Conservation (phyloP, 1,140 invertebrate genomes). For the Caenorhabditis tropicalis region DNA sequence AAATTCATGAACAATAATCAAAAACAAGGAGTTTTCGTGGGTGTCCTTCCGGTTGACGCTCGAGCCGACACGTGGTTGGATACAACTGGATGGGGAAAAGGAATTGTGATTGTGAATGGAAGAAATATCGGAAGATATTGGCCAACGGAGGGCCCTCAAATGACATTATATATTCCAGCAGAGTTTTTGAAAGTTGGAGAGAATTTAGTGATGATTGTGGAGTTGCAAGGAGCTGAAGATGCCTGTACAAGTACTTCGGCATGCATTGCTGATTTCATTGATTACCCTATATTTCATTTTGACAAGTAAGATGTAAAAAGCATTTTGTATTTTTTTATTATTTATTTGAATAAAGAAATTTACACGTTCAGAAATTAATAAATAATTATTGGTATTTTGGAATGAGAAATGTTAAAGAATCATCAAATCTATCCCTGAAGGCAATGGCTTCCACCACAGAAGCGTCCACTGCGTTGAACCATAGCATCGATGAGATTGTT, state of each 20-base stretch:
- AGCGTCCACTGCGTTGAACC: slow-evolving; percentile 70
- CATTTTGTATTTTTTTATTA: background rate
- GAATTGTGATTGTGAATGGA: slow-evolving; percentile 51
- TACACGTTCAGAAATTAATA: slow-evolving; percentile 28
- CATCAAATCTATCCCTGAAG: slow-evolving; percentile 40
- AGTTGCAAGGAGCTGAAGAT: slow-evolving; percentile 44
- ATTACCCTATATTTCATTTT: slow-evolving; percentile 45
- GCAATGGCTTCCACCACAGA: slow-evolving; percentile 63
- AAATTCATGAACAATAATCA: background rate
- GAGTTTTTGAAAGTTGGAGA: slow-evolving; percentile 38
- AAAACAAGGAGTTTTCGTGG: slow-evolving; percentile 53
- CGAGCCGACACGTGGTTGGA: slow-evolving; percentile 55
- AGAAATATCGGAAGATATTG: slow-evolving; percentile 59
- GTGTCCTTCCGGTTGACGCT: slow-evolving; percentile 25
- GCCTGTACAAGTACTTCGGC: background rate
- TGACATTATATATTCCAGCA: slow-evolving; percentile 56
- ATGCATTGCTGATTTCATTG: slow-evolving; percentile 26
- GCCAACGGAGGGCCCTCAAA: slow-evolving; percentile 53
- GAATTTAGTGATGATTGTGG: slow-evolving; percentile 54
- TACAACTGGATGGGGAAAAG: slow-evolving; percentile 58
- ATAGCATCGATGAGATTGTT: slow-evolving; percentile 72
- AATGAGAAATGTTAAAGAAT: too few relatives aligned
- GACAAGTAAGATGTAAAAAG: background rate
- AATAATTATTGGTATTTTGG: background rate
- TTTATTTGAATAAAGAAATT: background rate